phyloP scores from a whole-genome alignment of 2,113 vertebrate species.

The Ageneiosus marmoratus region DNA sequence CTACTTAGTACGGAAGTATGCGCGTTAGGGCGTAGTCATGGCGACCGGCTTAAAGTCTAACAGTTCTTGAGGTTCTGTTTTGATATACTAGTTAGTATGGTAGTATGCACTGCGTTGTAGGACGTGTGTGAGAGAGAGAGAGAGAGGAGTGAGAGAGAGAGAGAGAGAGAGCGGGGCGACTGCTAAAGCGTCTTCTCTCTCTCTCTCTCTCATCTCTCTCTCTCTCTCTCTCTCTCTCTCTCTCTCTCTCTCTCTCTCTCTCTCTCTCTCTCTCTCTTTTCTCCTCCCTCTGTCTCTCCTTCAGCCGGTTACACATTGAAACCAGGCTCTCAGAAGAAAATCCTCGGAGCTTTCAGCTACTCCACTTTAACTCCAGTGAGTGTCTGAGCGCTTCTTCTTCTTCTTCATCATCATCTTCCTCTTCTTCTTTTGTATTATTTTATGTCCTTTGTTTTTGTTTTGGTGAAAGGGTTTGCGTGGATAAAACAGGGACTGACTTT shows the following conservation, averaged over 20 bases:
- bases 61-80: not conserved
- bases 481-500: constrained; percentile 50
- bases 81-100: not conserved
- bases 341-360: not conserved
- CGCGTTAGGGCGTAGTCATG: constrained; percentile 3
- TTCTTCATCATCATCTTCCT: not conserved
- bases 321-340: not conserved
- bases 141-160: not conserved
- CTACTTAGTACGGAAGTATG: not conserved
- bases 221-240: not conserved
- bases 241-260: constrained; percentile 57
- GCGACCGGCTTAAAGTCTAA: not conserved
- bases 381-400: not conserved
- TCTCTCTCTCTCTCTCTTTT: constrained; percentile 66
- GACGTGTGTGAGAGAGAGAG: not conserved
- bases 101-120: not conserved
- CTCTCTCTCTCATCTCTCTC: constrained; percentile 61
- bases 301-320: not conserved
- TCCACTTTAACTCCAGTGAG: not conserved
- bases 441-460: not conserved
- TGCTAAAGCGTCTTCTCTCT: constrained; percentile 64
- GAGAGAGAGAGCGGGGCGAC: constrained; percentile 33
- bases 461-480: constrained; percentile 10
- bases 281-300: not conserved
- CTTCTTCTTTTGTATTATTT: not conserved